Conservation (phyloP, 2,797 vertebrate genomes). For the Sparidentex hasta region DNA sequence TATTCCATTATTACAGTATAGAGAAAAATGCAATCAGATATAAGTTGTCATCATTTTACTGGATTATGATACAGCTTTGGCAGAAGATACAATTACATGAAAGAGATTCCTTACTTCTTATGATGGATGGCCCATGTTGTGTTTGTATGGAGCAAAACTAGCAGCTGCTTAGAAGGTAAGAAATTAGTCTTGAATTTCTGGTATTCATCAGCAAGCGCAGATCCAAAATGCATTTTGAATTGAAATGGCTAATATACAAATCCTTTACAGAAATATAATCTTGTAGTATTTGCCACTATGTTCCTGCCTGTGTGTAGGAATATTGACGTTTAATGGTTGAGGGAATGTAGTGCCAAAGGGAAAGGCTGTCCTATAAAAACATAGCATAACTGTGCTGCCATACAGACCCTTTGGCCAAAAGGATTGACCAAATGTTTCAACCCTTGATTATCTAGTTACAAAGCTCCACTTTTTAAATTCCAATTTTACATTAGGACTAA, state of each 20-base stretch:
- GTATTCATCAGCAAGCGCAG: background rate
- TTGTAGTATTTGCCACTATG: too few species aligned
- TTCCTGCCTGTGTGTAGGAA: too few species aligned
- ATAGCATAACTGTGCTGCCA: too few species aligned
- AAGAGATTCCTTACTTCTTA: background rate
- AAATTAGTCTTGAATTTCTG: background rate
- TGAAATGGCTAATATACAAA: background rate
- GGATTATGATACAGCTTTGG: background rate
- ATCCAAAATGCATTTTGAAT: background rate
- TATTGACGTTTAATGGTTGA: too few species aligned
- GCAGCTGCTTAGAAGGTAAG: background rate
- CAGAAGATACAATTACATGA: background rate
- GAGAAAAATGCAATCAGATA: constrained; percentile 26
- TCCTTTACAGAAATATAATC: background rate
- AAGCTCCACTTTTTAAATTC: too few species aligned
- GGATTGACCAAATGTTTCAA: too few species aligned
- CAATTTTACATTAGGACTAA: too few species aligned
- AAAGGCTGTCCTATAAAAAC: too few species aligned
- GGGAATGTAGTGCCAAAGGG: too few species aligned
- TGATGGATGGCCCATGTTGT: background rate
- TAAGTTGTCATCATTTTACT: constrained; percentile 38
- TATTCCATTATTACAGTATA: background rate
- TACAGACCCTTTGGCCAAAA: too few species aligned
- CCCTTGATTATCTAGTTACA: too few species aligned
- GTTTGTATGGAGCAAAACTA: background rate